Percentiles rank a stretch among this genome's conserved stretches.
These are phyloP conservation scores for Notospermus geniculatus DNA, from an alignment of 1,140 invertebrate genomes.

Conservation along the genomic window DNA sequence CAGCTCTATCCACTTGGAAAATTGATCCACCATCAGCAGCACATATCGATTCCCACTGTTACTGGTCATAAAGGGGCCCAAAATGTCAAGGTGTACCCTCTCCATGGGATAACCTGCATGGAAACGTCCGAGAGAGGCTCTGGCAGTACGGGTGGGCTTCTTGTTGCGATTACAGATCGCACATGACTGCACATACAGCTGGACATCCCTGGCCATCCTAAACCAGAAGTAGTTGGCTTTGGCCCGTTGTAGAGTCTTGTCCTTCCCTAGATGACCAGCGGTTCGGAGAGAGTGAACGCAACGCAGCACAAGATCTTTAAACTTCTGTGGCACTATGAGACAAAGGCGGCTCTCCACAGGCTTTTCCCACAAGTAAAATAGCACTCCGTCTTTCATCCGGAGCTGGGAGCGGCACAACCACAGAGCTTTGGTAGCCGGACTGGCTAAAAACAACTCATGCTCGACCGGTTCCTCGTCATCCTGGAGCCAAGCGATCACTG, in stretches of 20 bases:
- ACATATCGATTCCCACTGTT: constrained; percentile 13
- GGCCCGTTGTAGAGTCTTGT: background rate
- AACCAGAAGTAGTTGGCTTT: constrained; percentile 14
- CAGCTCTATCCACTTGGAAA: constrained; percentile 11
- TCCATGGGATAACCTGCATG: constrained; percentile 22
- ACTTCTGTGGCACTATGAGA: background rate
- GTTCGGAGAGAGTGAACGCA: constrained; percentile 14
- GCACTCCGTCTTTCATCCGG: constrained; percentile 10
- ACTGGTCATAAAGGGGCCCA: constrained; percentile 11
- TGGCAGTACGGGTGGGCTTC: constrained; percentile 9
- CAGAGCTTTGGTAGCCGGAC: too few species aligned
- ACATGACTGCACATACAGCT: constrained; percentile 15
- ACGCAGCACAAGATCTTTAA: background rate
- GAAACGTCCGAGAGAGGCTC: constrained; percentile 6
- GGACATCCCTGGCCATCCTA: constrained; percentile 8
- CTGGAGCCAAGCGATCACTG: too few species aligned
- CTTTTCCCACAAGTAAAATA: constrained; percentile 4
- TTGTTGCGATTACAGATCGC: constrained; percentile 18
- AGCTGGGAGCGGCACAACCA: too few species aligned
- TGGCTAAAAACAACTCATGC: too few species aligned
- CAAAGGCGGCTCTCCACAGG: background rate
- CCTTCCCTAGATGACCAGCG: constrained; percentile 11
- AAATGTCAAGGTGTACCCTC: constrained; percentile 21
- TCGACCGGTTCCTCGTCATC: too few species aligned
- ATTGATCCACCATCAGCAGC: constrained; percentile 15